Conservation (phyloP, 2,797 vertebrate species). For the Carduelis carduelis region DNA sequence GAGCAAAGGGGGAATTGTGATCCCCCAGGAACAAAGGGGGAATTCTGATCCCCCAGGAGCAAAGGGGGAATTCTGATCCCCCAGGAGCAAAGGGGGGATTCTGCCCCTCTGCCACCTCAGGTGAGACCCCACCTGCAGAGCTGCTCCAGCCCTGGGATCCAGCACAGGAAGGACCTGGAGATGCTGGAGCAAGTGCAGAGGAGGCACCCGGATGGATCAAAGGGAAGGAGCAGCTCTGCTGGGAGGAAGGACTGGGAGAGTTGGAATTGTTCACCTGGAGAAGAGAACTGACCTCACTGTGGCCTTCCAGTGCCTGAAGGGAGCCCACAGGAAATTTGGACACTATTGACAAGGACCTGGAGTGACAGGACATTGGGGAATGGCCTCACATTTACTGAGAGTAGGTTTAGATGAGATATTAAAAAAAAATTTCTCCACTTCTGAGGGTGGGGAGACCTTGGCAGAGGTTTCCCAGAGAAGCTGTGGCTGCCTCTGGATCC, state of each 20-base stretch:
- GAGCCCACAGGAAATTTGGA: not conserved
- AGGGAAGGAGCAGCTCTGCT: not conserved
- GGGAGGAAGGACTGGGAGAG: not conserved
- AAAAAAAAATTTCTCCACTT: not conserved
- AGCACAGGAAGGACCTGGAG: not conserved
- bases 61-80: too few species aligned
- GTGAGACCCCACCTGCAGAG: not conserved
- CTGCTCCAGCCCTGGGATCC: not conserved
- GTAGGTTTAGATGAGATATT: not conserved
- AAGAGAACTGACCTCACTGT: not conserved
- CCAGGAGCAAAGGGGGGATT: too few species aligned
- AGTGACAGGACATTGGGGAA: not conserved
- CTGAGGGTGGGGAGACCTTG: fast-evolving
- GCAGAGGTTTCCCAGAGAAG: not conserved
- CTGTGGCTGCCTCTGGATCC: not conserved
- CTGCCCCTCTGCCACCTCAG: not conserved
- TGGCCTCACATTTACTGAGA: too few species aligned
- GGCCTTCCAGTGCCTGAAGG: not conserved
- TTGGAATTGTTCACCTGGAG: not conserved
- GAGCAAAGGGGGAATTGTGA: too few species aligned
- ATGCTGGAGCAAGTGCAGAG: not conserved
- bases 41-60: too few species aligned
- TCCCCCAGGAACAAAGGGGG: too few species aligned
- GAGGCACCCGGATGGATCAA: not conserved
- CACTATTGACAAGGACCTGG: fast-evolving